phyloP scores from a whole-genome alignment of 2,113 vertebrate genomes.

The Ailuropoda melanoleuca region DNA sequence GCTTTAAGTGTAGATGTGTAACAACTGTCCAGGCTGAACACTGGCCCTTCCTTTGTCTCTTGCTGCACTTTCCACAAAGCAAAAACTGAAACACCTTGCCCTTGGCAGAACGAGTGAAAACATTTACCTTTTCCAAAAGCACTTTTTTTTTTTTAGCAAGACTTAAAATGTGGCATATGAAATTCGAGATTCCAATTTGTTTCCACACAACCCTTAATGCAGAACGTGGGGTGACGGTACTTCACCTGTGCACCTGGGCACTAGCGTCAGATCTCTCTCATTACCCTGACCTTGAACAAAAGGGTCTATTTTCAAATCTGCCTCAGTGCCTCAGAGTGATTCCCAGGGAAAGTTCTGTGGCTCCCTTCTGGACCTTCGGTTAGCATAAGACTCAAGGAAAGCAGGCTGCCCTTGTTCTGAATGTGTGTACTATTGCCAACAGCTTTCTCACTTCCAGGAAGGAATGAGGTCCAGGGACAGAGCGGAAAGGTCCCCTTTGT shows the following conservation, averaged over 20 bases:
- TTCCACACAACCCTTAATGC: background rate
- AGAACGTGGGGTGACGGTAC: background rate
- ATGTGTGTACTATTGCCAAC: background rate
- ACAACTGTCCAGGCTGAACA: background rate
- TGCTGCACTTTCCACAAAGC: background rate
- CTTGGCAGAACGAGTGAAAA: background rate
- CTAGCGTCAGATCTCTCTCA: background rate
- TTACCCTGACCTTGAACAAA: background rate
- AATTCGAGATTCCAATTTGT: background rate
- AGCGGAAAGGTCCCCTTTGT: conserved; percentile 29
- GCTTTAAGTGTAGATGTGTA: background rate
- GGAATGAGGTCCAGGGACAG: background rate
- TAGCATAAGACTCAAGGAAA: background rate
- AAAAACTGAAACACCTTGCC: background rate
- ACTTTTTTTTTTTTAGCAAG: background rate
- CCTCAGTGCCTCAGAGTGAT: background rate
- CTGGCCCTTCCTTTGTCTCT: background rate
- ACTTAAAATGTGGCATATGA: background rate
- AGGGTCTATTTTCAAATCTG: background rate
- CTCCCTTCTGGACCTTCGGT: background rate
- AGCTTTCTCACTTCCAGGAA: conserved; percentile 45
- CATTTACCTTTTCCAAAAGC: conserved; percentile 7
- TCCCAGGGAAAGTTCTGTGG: background rate
- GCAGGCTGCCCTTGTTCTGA: background rate
- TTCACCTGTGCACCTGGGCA: background rate